Conservation (phyloP, 2,113 vertebrate species). For the Ciconia boyciana region DNA sequence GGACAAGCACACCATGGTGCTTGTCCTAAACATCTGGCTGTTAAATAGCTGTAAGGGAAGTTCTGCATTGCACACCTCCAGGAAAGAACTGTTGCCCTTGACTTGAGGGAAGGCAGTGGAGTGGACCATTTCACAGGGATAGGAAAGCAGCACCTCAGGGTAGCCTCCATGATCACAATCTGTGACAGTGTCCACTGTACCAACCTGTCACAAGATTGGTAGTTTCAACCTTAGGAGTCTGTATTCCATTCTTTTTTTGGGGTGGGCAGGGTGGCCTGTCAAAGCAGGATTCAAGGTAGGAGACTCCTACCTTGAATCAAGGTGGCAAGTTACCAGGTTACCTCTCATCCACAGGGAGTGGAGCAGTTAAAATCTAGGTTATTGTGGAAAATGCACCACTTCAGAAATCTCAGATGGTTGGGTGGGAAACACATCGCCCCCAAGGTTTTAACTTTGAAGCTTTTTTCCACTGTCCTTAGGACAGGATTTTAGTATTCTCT, state of each 20-base stretch:
- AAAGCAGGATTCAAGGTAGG: background rate
- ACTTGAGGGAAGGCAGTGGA: background rate
- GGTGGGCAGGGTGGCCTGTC: fast-evolving
- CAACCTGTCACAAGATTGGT: background rate
- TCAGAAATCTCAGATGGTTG: background rate
- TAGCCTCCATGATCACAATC: background rate
- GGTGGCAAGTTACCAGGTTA: background rate
- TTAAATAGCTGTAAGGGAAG: background rate
- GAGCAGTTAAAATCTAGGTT: background rate
- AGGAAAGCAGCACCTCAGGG: background rate
- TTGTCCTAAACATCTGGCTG: background rate
- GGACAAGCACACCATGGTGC: background rate
- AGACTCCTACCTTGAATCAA: background rate
- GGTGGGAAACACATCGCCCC: background rate
- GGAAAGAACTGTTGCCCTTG: background rate
- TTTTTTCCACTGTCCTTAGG: background rate
- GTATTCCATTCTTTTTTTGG: fast-evolving
- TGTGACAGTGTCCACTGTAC: background rate
- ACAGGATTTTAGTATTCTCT: background rate
- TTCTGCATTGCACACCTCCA: background rate
- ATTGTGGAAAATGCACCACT: background rate
- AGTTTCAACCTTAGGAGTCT: background rate
- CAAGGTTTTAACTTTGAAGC: background rate
- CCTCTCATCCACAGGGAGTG: background rate
- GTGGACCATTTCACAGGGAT: background rate